Evolutionary conservation across 2,797 vertebrate species (phyloP).

Genomic region (Coluber constrictor): DNA sequence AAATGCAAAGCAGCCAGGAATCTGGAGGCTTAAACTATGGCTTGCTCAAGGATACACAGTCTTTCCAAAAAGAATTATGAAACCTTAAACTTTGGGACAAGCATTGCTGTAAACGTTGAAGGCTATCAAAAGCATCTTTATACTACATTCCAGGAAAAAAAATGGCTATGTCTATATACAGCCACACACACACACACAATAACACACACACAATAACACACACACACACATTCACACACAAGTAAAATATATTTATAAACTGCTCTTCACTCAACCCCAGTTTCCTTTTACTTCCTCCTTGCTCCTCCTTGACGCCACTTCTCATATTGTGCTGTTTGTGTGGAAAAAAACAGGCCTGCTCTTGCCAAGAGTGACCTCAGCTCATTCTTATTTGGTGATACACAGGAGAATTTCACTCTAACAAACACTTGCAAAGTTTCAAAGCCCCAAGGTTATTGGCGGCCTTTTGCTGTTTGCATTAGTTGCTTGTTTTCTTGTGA

Average conservation of each 20-base stretch:
- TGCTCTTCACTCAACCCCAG: conserved; percentile 34
- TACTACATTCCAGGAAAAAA: conserved; percentile 45
- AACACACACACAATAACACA: background rate
- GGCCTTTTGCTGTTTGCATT: conserved; percentile 50
- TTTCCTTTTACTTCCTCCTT: conserved; percentile 41
- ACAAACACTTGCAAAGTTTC: conserved; percentile 70
- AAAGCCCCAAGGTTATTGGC: conserved; percentile 64
- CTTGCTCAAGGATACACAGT: conserved; percentile 32
- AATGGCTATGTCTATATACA: conserved; percentile 23
- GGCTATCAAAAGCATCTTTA: conserved; percentile 48
- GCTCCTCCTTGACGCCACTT: conserved; percentile 33
- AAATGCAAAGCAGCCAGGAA: conserved; percentile 21
- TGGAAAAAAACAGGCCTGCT: conserved; percentile 44
- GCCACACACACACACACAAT: background rate
- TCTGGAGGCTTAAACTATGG: conserved; percentile 26
- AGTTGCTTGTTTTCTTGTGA: conserved; percentile 49
- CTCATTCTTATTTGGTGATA: conserved; percentile 79
- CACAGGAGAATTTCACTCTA: conserved; percentile 67
- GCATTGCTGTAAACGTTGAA: conserved; percentile 23
- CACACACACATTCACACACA: background rate
- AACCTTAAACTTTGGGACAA: conserved; percentile 39
- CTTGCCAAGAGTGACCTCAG: conserved; percentile 79
- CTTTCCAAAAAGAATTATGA: conserved; percentile 54
- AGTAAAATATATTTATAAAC: conserved; percentile 48
- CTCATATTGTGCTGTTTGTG: conserved; percentile 66